Evolutionary conservation across 2,797 vertebrate genomes (phyloP).

Genomic region (Onychomys leucogaster): DNA sequence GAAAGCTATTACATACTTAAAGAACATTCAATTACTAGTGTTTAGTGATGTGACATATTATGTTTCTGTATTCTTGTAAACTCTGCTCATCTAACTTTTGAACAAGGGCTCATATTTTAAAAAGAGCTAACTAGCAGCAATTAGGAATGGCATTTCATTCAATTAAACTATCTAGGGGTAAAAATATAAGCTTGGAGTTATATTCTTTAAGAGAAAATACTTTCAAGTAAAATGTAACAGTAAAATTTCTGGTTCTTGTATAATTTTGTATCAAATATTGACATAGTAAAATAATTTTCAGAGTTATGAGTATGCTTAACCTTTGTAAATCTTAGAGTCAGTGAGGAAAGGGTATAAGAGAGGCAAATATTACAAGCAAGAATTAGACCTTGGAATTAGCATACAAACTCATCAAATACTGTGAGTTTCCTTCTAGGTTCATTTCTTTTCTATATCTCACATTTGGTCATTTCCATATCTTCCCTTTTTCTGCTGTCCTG

Average conservation of each 20-base stretch:
- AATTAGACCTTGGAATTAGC: not conserved
- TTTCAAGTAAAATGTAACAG: conserved; percentile 36
- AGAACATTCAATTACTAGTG: not conserved
- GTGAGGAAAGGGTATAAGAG: not conserved
- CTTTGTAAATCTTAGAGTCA: not conserved
- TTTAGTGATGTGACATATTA: not conserved
- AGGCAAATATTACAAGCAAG: not conserved
- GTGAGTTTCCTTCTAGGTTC: not conserved
- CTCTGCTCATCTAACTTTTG: not conserved
- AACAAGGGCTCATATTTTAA: not conserved
- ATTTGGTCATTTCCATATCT: not conserved
- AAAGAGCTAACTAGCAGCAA: not conserved
- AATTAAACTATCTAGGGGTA: conserved; percentile 15
- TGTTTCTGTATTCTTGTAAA: conserved; percentile 36
- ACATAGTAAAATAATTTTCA: conserved; percentile 1
- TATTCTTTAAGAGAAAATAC: conserved; percentile 27
- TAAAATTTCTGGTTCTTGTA: conserved; percentile 17
- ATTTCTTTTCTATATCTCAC: conserved; percentile 45
- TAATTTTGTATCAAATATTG: conserved; percentile 42
- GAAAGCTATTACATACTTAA: not conserved
- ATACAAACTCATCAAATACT: not conserved
- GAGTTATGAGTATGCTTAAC: not conserved
- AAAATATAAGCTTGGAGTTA: not conserved
- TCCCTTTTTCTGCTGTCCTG: not conserved
- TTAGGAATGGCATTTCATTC: conserved; percentile 39